Conservation (phyloP, 2,113 vertebrate species). For the Rostratula benghalensis region DNA sequence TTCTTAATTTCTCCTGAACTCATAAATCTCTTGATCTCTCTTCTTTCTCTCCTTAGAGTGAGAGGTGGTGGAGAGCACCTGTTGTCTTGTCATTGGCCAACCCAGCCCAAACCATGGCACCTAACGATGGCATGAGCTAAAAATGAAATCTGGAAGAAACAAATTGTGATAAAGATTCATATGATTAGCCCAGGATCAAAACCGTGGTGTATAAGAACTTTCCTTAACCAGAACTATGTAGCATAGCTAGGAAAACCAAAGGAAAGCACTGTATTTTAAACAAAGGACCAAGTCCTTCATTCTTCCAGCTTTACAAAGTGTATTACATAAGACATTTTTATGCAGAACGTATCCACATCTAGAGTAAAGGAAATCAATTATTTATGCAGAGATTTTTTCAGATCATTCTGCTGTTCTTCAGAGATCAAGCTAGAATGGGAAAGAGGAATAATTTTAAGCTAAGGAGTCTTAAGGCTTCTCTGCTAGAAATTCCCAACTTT, state of each 20-base stretch:
- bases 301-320: not conserved
- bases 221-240: not conserved
- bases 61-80: no score
- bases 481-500: constrained; percentile 37
- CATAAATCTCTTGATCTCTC: no score
- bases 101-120: no score
- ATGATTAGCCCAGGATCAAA: not conserved
- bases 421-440: constrained; percentile 7
- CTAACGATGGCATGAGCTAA: not conserved
- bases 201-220: not conserved
- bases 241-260: not conserved
- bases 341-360: not conserved
- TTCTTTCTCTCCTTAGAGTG: no score
- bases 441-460: constrained; percentile 46
- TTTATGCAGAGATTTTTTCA: constrained; percentile 50
- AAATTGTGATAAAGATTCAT: not conserved
- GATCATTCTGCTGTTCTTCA: constrained; percentile 47
- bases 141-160: not conserved
- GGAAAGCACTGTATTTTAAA: fast-evolving
- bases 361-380: constrained; percentile 53
- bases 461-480: constrained; percentile 26
- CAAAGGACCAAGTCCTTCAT: not conserved
- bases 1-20: no score
- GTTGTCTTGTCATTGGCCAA: no score
- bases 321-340: not conserved